A percentile compares a stretch with the other conserved stretches of the same genome.
These are phyloP conservation scores for Tinamus guttatus DNA, from an alignment of 2,113 vertebrate species.

Conservation along the genomic window DNA sequence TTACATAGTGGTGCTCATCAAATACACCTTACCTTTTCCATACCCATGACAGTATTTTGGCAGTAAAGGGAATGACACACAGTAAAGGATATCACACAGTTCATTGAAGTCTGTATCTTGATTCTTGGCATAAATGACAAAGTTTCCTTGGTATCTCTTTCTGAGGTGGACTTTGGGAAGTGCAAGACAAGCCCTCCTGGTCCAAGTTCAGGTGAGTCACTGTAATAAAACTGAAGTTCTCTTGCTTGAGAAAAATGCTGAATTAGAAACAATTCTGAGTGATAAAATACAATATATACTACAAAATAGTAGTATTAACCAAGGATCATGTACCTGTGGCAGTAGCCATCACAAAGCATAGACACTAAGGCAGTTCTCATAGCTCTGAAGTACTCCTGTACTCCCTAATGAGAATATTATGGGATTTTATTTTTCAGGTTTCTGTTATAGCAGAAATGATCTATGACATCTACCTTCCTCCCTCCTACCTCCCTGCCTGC, in stretches of 20 bases:
- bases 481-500: background rate
- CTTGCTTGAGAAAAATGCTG: background rate
- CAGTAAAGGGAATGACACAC: background rate
- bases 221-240: constrained; percentile 33
- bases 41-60: background rate
- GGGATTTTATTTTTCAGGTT: background rate
- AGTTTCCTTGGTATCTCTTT: constrained; percentile 2
- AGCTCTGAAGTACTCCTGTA: background rate
- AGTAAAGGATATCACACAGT: background rate
- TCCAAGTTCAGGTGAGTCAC: constrained; percentile 22
- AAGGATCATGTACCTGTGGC: background rate
- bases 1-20: background rate
- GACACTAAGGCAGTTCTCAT: background rate
- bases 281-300: background rate
- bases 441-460: background rate
- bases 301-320: background rate
- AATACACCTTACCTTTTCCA: background rate
- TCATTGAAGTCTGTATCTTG: background rate
- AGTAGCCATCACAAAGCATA: background rate
- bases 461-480: background rate
- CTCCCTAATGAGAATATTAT: background rate
- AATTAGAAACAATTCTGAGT: background rate
- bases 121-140: background rate
- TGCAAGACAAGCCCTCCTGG: constrained; percentile 32
- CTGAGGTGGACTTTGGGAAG: constrained; percentile 27